Evolutionary conservation across 2,888 invertebrate species (phyloP).

Genomic region (Patella caerulea): DNA sequence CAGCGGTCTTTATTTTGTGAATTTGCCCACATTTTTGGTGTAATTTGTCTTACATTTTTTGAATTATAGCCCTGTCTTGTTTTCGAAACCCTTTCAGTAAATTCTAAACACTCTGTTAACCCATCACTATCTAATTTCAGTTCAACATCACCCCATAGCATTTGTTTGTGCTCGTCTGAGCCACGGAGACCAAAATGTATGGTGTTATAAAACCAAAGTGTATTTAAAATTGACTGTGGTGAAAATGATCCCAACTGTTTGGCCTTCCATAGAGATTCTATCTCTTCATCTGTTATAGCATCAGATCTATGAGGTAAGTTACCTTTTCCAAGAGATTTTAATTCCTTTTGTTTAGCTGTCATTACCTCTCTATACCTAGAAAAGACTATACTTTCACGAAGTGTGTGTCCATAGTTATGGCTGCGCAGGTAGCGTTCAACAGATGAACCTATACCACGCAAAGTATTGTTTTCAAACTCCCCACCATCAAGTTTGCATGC

Average conservation of each 20-base stretch:
- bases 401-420: too few species aligned
- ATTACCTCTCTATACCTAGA: conserved; percentile 4
- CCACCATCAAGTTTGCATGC: background rate
- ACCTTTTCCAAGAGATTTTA: conserved; percentile 20
- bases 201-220: conserved; percentile 32
- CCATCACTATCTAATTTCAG: conserved; percentile 19
- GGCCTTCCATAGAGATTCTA: conserved; percentile 23
- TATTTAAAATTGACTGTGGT: conserved; percentile 28
- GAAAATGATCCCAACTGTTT: conserved; percentile 26
- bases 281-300: conserved; percentile 26
- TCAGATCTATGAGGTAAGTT: conserved; percentile 22
- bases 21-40: conserved; percentile 8
- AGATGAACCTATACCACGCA: conserved; percentile 1
- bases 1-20: background rate
- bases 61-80: conserved; percentile 12
- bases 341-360: conserved; percentile 9
- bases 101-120: conserved; percentile 15
- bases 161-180: conserved; percentile 28
- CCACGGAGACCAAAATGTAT: conserved; percentile 30
- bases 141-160: conserved; percentile 31
- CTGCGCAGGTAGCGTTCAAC: conserved; percentile 12
- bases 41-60: conserved; percentile 9
- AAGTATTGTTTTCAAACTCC: too few species aligned
- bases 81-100: conserved; percentile 11
- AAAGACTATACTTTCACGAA: conserved; percentile 9